These are phyloP conservation scores for Poeciliopsis infans DNA, from an alignment of 2,797 vertebrate genomes.

Conservation along the genomic window DNA sequence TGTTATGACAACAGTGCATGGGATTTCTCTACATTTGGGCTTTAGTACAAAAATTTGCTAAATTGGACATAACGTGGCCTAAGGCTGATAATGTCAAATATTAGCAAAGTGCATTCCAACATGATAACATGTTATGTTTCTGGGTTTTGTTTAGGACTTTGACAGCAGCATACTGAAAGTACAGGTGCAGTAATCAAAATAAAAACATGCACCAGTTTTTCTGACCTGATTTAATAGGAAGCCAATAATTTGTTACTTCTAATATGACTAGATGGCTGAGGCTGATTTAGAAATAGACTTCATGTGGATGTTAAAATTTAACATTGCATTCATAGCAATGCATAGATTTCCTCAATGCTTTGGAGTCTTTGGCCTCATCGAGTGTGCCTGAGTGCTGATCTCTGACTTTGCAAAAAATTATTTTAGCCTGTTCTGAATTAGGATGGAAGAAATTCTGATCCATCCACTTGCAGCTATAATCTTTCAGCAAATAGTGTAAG, in stretches of 20 bases:
- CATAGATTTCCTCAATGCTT: background rate
- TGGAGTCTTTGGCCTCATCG: background rate
- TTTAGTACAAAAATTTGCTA: background rate
- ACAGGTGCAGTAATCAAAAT: background rate
- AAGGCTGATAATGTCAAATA: background rate
- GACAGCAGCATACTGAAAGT: background rate
- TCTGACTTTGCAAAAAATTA: background rate
- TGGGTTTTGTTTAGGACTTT: background rate
- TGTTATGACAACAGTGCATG: background rate
- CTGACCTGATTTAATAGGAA: background rate
- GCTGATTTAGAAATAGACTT: background rate
- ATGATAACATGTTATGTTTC: background rate
- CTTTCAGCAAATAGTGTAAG: background rate
- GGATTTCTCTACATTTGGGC: background rate
- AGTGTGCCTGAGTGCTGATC: background rate
- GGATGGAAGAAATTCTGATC: background rate
- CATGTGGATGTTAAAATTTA: background rate
- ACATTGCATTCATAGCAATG: background rate
- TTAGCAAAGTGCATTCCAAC: background rate
- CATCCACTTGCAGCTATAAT: background rate
- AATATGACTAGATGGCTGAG: background rate
- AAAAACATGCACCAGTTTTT: background rate
- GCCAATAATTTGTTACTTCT: background rate
- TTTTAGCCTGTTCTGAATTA: background rate
- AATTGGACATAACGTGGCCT: background rate